Base-by-base conservation (phyloP, 1,140 invertebrate genomes). In the Pentalonia nigronervosa region DNA sequence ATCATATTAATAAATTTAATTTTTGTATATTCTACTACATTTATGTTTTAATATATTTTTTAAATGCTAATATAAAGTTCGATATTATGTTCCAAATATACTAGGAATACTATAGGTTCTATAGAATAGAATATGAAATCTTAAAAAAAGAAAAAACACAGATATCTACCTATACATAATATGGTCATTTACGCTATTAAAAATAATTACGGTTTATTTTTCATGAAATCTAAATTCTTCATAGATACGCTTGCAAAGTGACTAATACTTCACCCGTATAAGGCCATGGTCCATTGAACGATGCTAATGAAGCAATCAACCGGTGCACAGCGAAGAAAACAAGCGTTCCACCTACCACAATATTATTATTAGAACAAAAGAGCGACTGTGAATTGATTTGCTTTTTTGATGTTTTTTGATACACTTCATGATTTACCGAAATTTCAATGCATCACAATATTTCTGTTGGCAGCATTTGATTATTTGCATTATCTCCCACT, bases 291-390 rank as follows among this genome's bases (percentile, higher is more conserved):
- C 50, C 88, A 56, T 89, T 89, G 48, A 89, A 89, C 88, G 88
- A 56, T 36, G 50, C 88, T 89, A 89, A 89, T 89, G 88, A 89
- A 89, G 50, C 88, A 56, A 89, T 89, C 88, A 89, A 56, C 48
- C 88, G 50, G 34, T 89, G 50, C 34, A 53, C 34, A 53, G 34
- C 50, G 34, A 30, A 41, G 88, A 56, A 89, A 88, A 56, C 50
- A 36, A 36, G 7, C 4, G 88, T 89, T 89, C 9, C 23, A 41
- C 4, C 50, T 89, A 56, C 9, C 11, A 41, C 48, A 17, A 41
- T 47, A 88, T 47, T 53, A 88, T 34, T 89, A 23, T 56, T 56
- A 56, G 50, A 89, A 89, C 88, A 89, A 89, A 53, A 89, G 88
- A 56, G 25, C 34, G 34, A 50, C 6, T 56, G 25, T 89, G 88